These are phyloP conservation scores for Trididemnum nubilum DNA, from an alignment of 23 tunicate species.

Conservation along the genomic window DNA sequence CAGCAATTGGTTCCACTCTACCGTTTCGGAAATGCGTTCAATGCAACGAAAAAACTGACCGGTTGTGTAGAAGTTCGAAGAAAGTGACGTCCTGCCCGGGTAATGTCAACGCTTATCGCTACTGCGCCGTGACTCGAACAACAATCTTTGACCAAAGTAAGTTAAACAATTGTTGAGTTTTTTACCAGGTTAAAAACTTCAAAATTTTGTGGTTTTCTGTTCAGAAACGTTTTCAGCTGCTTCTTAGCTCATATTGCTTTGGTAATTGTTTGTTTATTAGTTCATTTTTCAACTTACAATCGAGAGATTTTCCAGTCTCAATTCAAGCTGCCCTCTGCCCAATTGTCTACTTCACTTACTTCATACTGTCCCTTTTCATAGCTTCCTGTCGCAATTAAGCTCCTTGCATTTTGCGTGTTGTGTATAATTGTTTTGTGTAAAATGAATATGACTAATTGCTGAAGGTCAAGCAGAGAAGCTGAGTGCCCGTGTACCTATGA, in stretches of 20 bases:
- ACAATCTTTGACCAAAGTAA: constrained; percentile 22
- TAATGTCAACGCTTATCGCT: not conserved
- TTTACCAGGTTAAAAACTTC: not conserved
- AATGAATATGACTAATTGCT: no score
- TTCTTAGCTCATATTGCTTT: not conserved
- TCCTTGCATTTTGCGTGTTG: no score
- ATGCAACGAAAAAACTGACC: not conserved
- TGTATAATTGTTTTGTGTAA: no score
- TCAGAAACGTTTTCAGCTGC: not conserved
- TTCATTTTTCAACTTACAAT: no score
- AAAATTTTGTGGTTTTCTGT: not conserved
- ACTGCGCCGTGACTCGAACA: constrained; percentile 2
- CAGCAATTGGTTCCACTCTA: not conserved
- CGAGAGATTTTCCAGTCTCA: no score
- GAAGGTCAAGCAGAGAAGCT: no score
- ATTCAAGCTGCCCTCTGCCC: no score
- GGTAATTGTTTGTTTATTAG: not conserved
- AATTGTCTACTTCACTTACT: no score
- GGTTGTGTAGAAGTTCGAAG: not conserved
- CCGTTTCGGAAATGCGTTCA: constrained; percentile 18
- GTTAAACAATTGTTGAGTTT: not conserved
- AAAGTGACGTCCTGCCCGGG: not conserved
- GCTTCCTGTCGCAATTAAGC: no score
- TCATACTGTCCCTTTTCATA: no score
- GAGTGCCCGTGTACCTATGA: no score